Percentiles rank a stretch among this genome's conserved stretches.
These are phyloP conservation scores for Trichomalopsis sarcophagae DNA, from an alignment of 1,140 invertebrate genomes.

Conservation along the genomic window DNA sequence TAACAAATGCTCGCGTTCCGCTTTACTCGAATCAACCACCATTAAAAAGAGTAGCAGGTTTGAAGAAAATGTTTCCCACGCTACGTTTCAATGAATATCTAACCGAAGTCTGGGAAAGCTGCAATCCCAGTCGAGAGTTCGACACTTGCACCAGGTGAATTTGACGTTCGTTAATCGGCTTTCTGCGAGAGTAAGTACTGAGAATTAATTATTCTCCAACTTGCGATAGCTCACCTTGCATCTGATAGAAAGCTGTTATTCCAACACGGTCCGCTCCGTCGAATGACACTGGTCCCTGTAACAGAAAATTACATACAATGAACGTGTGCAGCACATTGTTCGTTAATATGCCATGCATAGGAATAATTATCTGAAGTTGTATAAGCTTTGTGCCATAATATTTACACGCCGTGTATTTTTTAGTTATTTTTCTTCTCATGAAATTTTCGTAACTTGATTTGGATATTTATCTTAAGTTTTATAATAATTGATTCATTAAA, in stretches of 20 bases:
- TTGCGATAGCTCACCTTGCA: conserved; percentile 80
- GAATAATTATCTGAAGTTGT: too few relatives aligned
- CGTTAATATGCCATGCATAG: too few relatives aligned
- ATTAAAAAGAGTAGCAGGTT: too few relatives aligned
- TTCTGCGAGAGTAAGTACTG: neutral
- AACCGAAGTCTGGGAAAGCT: neutral
- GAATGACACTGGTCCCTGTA: conserved; percentile 89
- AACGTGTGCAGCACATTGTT: too few relatives aligned
- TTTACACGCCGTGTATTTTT: too few relatives aligned
- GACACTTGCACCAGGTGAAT: neutral
- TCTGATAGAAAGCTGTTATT: conserved; percentile 88
- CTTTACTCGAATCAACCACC: too few relatives aligned
- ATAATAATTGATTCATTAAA: neutral
- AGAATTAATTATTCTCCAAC: conserved; percentile 6
- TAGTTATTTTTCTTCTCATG: too few relatives aligned
- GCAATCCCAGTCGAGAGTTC: neutral
- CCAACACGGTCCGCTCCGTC: conserved; percentile 89
- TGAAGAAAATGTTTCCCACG: too few relatives aligned
- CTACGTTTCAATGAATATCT: neutral
- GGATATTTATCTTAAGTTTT: too few relatives aligned
- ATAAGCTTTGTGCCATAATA: too few relatives aligned
- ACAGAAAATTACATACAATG: conserved; percentile 19
- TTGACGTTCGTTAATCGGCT: conserved; percentile 1
- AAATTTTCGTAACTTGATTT: too few relatives aligned
- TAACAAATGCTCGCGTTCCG: too few relatives aligned